These are phyloP conservation scores for Pelochelys cantorii DNA, from an alignment of 2,797 vertebrate species.

Conservation along the genomic window DNA sequence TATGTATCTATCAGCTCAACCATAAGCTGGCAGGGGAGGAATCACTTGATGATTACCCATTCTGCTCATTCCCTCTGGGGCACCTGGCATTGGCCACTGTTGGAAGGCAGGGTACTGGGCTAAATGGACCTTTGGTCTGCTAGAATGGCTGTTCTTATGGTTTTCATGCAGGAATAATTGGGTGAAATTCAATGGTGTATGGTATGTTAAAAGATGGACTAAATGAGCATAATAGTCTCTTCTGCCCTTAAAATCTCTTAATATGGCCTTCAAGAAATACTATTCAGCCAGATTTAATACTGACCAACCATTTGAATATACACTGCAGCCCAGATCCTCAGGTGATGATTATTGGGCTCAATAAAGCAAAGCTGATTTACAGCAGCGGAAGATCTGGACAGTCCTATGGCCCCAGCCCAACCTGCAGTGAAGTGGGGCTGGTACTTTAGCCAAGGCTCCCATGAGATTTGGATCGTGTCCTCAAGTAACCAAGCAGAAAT, in stretches of 20 bases:
- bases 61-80: too few relatives aligned
- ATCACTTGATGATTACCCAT: too few relatives aligned
- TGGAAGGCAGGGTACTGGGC: too few relatives aligned
- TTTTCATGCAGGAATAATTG: neutral
- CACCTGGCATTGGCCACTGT: too few relatives aligned
- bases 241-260: neutral
- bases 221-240: neutral
- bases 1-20: neutral
- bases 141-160: neutral
- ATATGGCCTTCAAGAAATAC: neutral
- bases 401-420: too few relatives aligned
- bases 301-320: too few relatives aligned
- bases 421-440: too few relatives aligned
- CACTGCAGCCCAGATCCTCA: neutral
- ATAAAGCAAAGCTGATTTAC: slow-evolving; percentile 19
- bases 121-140: too few relatives aligned
- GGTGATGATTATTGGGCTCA: neutral
- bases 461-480: neutral
- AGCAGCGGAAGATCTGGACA: slow-evolving; percentile 3
- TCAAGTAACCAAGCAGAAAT: neutral
- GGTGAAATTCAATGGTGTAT: neutral
- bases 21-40: too few relatives aligned
- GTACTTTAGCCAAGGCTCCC: neutral
- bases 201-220: neutral
- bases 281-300: too few relatives aligned